phyloP scores from a whole-genome alignment of 2,888 invertebrate species.

The Ennomos fuscantarius region DNA sequence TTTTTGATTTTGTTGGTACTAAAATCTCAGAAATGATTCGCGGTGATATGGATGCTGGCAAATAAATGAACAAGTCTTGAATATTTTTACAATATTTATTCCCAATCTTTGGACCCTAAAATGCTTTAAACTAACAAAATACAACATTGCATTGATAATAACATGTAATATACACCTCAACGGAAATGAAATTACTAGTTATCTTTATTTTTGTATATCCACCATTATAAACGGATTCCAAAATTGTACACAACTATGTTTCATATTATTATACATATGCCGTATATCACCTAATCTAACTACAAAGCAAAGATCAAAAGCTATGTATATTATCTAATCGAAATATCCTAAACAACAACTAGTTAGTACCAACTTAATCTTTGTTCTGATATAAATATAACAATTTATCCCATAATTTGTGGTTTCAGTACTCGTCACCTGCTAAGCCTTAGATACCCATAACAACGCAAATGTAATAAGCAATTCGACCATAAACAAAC shows the following conservation, averaged over 20 bases:
- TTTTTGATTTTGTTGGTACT: too few relatives aligned
- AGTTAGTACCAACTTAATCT: conserved; percentile 14
- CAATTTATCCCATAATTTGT: conserved; percentile 4
- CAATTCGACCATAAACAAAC: too few relatives aligned
- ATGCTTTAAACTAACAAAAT: conserved; percentile 87
- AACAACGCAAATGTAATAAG: conserved; percentile 1
- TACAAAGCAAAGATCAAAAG: conserved; percentile 26
- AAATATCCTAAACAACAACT: conserved; percentile 21
- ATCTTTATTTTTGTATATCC: conserved; percentile 7
- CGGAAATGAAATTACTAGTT: conserved; percentile 7
- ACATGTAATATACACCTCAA: conserved; percentile 25
- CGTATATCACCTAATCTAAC: conserved; percentile 13
- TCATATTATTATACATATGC: conserved; percentile 26
- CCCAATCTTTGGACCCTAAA: conserved; percentile 91
- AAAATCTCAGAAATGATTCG: too few relatives aligned
- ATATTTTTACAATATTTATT: conserved; percentile 87
- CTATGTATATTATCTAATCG: conserved; percentile 17
- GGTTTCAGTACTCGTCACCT: background rate
- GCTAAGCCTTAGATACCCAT: background rate
- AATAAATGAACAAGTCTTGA: conserved; percentile 66
- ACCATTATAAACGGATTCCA: conserved; percentile 9
- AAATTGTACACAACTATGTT: conserved; percentile 18
- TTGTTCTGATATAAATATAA: conserved; percentile 10
- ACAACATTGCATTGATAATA: conserved; percentile 79
- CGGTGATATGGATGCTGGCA: conserved; percentile 12